Conservation (phyloP, 2,113 vertebrate species). For the Xiphias gladius region DNA sequence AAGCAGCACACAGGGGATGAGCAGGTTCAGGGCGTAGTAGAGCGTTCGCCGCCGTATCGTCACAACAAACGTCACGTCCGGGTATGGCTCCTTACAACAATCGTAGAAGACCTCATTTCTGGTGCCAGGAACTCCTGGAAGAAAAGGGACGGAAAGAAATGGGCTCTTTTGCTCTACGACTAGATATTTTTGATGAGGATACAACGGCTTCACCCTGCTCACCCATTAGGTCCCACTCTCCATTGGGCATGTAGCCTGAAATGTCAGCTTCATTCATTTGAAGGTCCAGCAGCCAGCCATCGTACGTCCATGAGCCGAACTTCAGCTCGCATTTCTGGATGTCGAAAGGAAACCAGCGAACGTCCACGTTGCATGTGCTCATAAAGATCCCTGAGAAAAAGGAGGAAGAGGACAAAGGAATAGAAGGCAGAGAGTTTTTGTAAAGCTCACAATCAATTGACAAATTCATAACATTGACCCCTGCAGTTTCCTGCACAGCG, state of each 20-base stretch:
- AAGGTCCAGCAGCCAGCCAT: constrained; percentile 87
- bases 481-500: constrained; percentile 10
- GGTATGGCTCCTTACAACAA: constrained; percentile 86
- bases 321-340: constrained; percentile 87
- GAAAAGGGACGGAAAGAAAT: background rate
- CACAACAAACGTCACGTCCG: constrained; percentile 85
- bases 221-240: constrained; percentile 88
- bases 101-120: constrained; percentile 83
- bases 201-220: constrained; percentile 25
- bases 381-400: constrained; percentile 84
- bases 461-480: constrained; percentile 30
- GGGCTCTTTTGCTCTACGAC: background rate
- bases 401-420: background rate
- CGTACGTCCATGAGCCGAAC: constrained; percentile 88
- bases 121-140: constrained; percentile 82
- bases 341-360: constrained; percentile 89
- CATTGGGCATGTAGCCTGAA: constrained; percentile 86
- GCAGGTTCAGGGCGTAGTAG: constrained; percentile 87
- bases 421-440: background rate
- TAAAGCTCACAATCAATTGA: constrained; percentile 14
- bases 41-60: constrained; percentile 85
- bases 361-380: constrained; percentile 88
- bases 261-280: constrained; percentile 86
- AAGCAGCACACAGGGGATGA: constrained; percentile 86
- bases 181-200: background rate